A percentile compares a stretch with the other conserved stretches of the same genome.
These are phyloP conservation scores for Synanthedon vespiformis DNA, from an alignment of 2,888 invertebrate species.

Conservation along the genomic window DNA sequence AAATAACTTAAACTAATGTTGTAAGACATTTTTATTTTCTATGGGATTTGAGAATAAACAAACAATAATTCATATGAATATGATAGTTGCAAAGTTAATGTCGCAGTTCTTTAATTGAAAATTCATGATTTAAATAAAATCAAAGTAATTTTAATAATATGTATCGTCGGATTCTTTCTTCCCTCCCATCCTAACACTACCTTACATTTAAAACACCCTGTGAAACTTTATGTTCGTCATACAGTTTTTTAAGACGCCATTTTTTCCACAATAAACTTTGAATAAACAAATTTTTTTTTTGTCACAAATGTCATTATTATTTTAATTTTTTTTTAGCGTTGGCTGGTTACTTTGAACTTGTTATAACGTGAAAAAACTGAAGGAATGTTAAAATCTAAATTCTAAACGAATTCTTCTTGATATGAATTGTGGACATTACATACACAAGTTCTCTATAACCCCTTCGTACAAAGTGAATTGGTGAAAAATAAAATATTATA, in stretches of 20 bases:
- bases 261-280: constrained; percentile 8
- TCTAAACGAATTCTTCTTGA: constrained; percentile 35
- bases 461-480: too few species aligned
- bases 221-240: constrained; percentile 39
- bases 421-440: constrained; percentile 22
- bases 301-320: too few species aligned
- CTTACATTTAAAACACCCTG: constrained; percentile 67
- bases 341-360: constrained; percentile 1
- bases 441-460: too few species aligned
- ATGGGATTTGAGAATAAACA: too few species aligned
- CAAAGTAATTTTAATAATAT: too few species aligned
- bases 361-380: constrained; percentile 4
- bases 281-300: background rate
- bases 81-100: too few species aligned
- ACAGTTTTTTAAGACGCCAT: constrained; percentile 19
- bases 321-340: too few species aligned
- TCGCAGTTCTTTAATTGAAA: background rate
- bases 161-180: constrained; percentile 8
- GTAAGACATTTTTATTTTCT: too few species aligned
- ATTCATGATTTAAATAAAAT: background rate
- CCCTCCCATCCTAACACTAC: constrained; percentile 50
- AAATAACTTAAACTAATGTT: background rate
- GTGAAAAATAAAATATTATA: too few species aligned
- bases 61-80: background rate
- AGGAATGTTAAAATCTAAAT: constrained; percentile 12